These are phyloP conservation scores for Oryzias celebensis DNA, from an alignment of 2,113 vertebrate genomes.

Conservation along the genomic window DNA sequence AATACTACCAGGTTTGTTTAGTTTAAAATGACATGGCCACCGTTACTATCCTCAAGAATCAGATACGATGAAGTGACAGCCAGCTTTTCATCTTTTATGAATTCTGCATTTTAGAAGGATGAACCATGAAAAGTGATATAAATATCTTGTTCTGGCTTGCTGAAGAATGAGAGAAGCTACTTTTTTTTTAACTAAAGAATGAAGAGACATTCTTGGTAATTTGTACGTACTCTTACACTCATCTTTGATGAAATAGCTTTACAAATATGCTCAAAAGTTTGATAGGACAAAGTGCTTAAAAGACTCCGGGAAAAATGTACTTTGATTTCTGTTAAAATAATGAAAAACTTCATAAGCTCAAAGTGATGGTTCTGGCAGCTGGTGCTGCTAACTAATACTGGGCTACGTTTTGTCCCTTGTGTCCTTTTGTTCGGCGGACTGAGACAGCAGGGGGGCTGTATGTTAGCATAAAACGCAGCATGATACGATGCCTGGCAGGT, in stretches of 20 bases:
- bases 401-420: constrained; percentile 38
- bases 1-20: not conserved
- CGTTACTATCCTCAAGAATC: constrained; percentile 34
- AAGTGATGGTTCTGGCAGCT: constrained; percentile 28
- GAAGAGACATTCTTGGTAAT: no score
- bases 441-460: constrained; percentile 29
- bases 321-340: constrained; percentile 19
- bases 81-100: constrained; percentile 69
- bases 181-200: constrained; percentile 41
- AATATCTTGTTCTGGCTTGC: constrained; percentile 67
- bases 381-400: constrained; percentile 19
- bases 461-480: constrained; percentile 48
- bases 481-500: constrained; percentile 22
- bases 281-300: not conserved
- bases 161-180: constrained; percentile 40
- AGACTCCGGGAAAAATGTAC: not conserved
- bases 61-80: constrained; percentile 49
- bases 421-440: constrained; percentile 27
- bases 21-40: not conserved
- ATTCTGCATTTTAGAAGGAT: constrained; percentile 66
- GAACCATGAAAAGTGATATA: constrained; percentile 66
- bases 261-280: constrained; percentile 8
- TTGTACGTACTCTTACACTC: constrained; percentile 20
- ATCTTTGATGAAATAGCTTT: constrained; percentile 6
- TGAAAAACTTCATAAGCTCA: not conserved